Base-by-base conservation (phyloP, 2,888 invertebrate genomes). In the Druceiella hillmani region DNA sequence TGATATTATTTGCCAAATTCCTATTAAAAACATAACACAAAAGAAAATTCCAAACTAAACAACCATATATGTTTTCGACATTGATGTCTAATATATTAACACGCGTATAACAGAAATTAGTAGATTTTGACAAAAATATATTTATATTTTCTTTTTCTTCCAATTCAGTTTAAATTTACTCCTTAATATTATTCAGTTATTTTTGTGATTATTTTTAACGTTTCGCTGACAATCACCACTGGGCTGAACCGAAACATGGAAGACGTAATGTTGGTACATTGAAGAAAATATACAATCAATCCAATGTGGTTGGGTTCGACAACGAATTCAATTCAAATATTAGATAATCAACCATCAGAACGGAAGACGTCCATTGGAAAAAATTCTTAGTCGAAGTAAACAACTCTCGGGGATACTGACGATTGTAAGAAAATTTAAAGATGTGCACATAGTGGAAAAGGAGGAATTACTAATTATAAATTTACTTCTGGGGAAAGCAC, bases 401-500 rank as follows among this genome's bases (percentile, higher is more conserved):
- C 50, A 34, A 50, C 47, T 35, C 41, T 38, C 28, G 39, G 34
- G 13, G 28, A 44, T 29, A 29, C 26, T 4, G 31, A 38, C 30
- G 66, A 74, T 43, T 76, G 74, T 46, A 66, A 54, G 38, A 62
- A 65, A 48, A 75, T 74, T 51, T 68, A 70, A 40, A 56, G 74
- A 41, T 75, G 75, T 56, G 72, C 68, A n/a, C 55, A 59, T 41
- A 61, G 67, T 48, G 67, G 66, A 15, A 50, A 62, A 45, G 63
- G 62, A 9, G 62, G 61, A n/a, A 68, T 58, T 31, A 69, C 59
- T 2, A 75, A 72, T 52, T 74, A 74, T 49, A 68, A 75, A 25
- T 77, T 75, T 51, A 55, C 58, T 12, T 78, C 78, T 50, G 74
- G 75, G 4, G 64, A 67, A 31, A 77, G 75, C 17, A 78, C 78